These are phyloP conservation scores for Siphamia tubifer DNA, from an alignment of 2,113 vertebrate genomes.

Conservation along the genomic window DNA sequence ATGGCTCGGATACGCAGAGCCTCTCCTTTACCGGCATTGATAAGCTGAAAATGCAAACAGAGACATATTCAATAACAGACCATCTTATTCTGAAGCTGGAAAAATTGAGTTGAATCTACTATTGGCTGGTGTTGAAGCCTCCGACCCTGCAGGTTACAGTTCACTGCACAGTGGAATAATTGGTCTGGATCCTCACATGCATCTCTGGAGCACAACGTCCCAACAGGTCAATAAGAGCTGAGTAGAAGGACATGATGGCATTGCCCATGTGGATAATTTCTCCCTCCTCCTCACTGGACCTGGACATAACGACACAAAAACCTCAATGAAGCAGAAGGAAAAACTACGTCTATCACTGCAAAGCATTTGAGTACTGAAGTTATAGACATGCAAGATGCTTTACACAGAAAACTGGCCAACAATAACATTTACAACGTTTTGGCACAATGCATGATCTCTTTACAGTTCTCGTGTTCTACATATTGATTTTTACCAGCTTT, in stretches of 20 bases:
- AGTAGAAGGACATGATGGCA: constrained; percentile 98
- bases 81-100: too few species aligned
- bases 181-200: constrained; percentile 84
- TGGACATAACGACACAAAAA: constrained; percentile 62
- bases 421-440: constrained; percentile 3
- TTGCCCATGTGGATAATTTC: constrained; percentile 95
- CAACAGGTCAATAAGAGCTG: constrained; percentile 94
- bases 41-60: constrained; percentile 81
- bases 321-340: too few species aligned
- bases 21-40: constrained; percentile 96
- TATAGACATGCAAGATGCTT: background rate
- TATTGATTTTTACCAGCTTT: constrained; percentile 29
- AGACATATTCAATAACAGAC: background rate
- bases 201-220: constrained; percentile 97
- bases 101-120: too few species aligned
- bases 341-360: background rate
- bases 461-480: background rate
- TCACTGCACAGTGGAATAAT: background rate
- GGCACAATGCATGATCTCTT: background rate
- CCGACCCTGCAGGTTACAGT: background rate
- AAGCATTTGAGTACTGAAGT: too few species aligned
- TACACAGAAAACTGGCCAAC: background rate
- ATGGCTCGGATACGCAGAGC: constrained; percentile 95
- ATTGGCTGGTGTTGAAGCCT: too few species aligned
- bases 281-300: constrained; percentile 80